Evolutionary conservation across 2,113 vertebrate genomes (phyloP), one percentile per base, ranked within the genome.

Genomic region (Oceanites oceanicus): DNA sequence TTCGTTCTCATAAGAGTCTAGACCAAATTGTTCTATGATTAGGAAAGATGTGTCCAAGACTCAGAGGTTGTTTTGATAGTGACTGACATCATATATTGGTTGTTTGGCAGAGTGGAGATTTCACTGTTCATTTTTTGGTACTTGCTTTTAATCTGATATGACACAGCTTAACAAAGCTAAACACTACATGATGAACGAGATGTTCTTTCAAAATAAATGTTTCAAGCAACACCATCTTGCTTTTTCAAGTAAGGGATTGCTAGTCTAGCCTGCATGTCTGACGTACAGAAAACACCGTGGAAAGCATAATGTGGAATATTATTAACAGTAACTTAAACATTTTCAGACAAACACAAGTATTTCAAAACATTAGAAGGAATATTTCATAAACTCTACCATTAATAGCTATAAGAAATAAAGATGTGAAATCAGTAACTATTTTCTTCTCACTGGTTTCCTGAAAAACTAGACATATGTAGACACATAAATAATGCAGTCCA

Each of bases 91-190:
- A 2, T 83, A 66, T 78, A 94, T 78, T 95, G 89, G 66, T n/a
- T 90, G 27, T 72, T 93, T 95, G 96, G 92, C 93, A 95, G 49
- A 70, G 56, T 27, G 26, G 71, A 95, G 71, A 70, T 87, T 95
- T 97, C 96, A 97, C 77, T 71, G 87, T 91, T 97, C 50, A 97
- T 97, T 97, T 95, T 75, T 66, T 72, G n/a, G 27, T 91, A 52
- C 38, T 96, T 96, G 73, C 16, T 86, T 97, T 96, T 97, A 97
- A 97, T 97, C 23, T 63, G 76, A 71, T 79, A 78, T 95, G 97
- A 97, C 96, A 97, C 30, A 75, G 27, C 16, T 92, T 92, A 96
- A 96, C 80, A 95, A 79, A 94, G 91, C 38, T 91, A 95, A 94
- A 86, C 22, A 81, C 26, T 47, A 80, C 77, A 92, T 78, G 52